phyloP scores from a whole-genome alignment of 1,140 invertebrate species.

The Pseudomyrmex cubaensis region DNA sequence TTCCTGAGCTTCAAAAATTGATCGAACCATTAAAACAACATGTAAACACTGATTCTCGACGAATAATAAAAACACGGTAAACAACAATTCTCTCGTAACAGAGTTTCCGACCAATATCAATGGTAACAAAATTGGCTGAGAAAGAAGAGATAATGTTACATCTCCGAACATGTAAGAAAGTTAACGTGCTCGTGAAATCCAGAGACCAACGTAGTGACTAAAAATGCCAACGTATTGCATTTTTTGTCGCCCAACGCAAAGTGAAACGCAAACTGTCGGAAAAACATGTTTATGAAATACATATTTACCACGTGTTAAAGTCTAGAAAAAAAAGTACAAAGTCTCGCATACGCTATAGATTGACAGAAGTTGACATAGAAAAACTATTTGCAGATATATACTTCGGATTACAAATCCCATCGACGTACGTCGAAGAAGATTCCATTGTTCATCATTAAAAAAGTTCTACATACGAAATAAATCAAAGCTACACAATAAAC shows the following conservation, averaged over 20 bases:
- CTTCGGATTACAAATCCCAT: slow-evolving; percentile 39
- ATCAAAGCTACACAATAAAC: slow-evolving; percentile 8
- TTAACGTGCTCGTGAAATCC: background rate
- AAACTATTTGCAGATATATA: background rate
- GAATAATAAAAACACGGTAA: slow-evolving; percentile 46
- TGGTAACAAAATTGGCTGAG: background rate
- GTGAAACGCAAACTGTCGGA: background rate
- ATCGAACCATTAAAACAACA: slow-evolving; percentile 16
- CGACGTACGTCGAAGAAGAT: slow-evolving; percentile 35
- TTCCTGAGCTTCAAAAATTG: slow-evolving; percentile 8
- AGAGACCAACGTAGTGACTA: background rate
- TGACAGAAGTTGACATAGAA: background rate
- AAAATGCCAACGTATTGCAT: background rate
- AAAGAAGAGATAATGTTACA: slow-evolving; percentile 17
- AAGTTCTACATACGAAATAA: background rate
- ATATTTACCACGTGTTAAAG: slow-evolving; percentile 29
- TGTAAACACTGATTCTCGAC: slow-evolving; percentile 24
- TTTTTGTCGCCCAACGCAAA: background rate
- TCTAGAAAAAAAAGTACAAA: background rate
- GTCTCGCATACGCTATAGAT: slow-evolving; percentile 10
- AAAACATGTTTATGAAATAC: background rate
- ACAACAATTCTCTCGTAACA: slow-evolving; percentile 44
- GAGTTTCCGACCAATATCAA: slow-evolving; percentile 30
- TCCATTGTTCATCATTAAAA: slow-evolving; percentile 24
- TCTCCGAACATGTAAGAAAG: slow-evolving; percentile 9